Percentiles rank a stretch among this genome's conserved stretches.
These are phyloP conservation scores for Zaprionus obscuricornis DNA, from an alignment of 2,888 invertebrate genomes.

Conservation along the genomic window DNA sequence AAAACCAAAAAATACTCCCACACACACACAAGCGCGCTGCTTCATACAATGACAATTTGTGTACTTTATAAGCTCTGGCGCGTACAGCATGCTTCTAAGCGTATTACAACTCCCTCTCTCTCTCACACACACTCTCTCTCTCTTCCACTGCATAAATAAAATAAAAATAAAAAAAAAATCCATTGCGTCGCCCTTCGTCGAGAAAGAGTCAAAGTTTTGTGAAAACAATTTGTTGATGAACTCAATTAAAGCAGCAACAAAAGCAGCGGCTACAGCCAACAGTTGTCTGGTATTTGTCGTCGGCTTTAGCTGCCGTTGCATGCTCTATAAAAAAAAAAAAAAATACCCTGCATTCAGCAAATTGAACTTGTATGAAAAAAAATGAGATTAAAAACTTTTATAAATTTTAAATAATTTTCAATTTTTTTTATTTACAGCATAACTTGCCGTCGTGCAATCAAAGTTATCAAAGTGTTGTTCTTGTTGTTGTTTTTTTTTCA, in stretches of 20 bases:
- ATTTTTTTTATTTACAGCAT: no score
- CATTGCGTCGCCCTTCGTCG: neutral
- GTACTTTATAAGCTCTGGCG: slow-evolving; percentile 57
- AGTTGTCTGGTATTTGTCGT: neutral
- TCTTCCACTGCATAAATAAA: neutral
- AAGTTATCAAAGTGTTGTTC: no score
- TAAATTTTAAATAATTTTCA: no score
- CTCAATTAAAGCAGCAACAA: slow-evolving; percentile 60
- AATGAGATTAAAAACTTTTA: no score
- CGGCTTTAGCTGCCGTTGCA: no score
- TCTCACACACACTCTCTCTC: no score
- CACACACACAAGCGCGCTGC: neutral
- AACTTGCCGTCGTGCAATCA: no score
- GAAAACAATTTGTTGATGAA: slow-evolving; percentile 69
- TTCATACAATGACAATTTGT: slow-evolving; percentile 47
- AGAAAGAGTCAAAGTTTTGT: slow-evolving; percentile 23
- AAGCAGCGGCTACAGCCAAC: slow-evolving; percentile 7
- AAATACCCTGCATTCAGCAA: no score
- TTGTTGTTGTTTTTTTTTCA: neutral
- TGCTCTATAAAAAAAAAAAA: no score
- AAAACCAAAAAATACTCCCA: slow-evolving; percentile 8
- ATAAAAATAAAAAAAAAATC: slow-evolving; percentile 5
- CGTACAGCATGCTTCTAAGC: slow-evolving; percentile 42
- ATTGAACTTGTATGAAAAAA: no score
- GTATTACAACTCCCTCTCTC: slow-evolving; percentile 38